Base-by-base conservation (phyloP, 2,113 vertebrate species). In the Sitta europaea region DNA sequence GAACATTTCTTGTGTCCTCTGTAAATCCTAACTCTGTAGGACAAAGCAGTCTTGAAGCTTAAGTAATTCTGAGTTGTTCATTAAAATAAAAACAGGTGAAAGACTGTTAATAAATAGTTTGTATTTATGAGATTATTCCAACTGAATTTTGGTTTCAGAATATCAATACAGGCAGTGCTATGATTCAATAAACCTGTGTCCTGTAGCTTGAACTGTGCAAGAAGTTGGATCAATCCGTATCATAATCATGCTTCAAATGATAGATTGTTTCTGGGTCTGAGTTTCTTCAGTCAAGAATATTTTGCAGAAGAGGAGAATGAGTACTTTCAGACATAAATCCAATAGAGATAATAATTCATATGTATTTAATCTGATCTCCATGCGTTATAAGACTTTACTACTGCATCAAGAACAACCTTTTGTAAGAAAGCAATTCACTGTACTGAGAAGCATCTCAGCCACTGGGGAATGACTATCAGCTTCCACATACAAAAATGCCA, bases 271-370 rank as follows among this genome's bases (percentile, higher is more conserved):
- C 95, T 97, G 92, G 75, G 95, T 97, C 80, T 95, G 79, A 97
- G 82, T 96, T 96, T 97, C 96, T 97, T 83, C 73, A 96, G 94
- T 94, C 96, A 96, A 97, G 95, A 97, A 96, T 96, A 97, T 94
- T 97, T 96, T 98, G 58, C 89, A 97, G 96, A 94, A 97, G 96
- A 97, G 95, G 93, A 97, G 96, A 98, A 97, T 92, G 90, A 97
- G 91, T 97, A 92, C 94, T 97, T 97, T 95, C 94, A 97, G 96
- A 97, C 86, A 97, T 89, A 97, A 96, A 98, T 96, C 71, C 8
- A 5, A 94, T 67, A 96, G 84, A 97, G 89, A 97, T 94, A 96
- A 94, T 97, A 97, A 98, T 94, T 96, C 94, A 94, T 96, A 97
- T 86, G 77, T 75, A 97, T 97, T 97, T 97, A 96, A 97, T 96